Base-by-base conservation (phyloP, 1,140 invertebrate species). In the Drosophila ohnishii region DNA sequence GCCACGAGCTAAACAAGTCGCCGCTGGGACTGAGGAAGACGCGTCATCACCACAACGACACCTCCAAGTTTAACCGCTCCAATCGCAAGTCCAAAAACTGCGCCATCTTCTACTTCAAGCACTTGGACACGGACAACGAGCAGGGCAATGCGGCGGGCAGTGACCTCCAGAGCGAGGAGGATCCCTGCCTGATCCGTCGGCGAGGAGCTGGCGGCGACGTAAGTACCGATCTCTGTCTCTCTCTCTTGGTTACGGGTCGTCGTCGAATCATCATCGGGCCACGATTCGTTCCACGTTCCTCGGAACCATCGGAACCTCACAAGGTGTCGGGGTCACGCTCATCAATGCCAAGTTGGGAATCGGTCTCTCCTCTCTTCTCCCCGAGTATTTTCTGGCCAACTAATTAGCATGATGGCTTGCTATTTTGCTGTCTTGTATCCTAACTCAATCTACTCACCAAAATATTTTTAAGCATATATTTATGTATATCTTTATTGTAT, bases 71-170 rank as follows among this genome's bases (percentile, higher is more conserved):
- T 75, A 94, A 94, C 85, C 92, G 95, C 40, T 95, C 95, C 2
- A 95, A 96, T 91, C 92, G 95, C 67, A 95, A 95, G 86, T 96
- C 95, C 13, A 96, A 95, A 81, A 96, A 97, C 87, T 95, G 94
- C 81, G 96, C 94, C 64, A 96, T 95, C 56, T 97, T 95, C 90
- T 97, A 97, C 91, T 97, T 96, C 91, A 96, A 95, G 91, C 96
- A 97, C 90, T 93, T 94, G 85, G 96, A 97, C 85, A 97, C 96
- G 3, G 96, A 97, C 91, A 96, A 96, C 1, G 96, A 97, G 53
- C 69, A 72, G 67, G 90, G 84, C 6, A 91, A 81, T 42, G 84
- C 81, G 35, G 80, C 78, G 19, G 81, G 85, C 35, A 87, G 79
- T 14, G 85, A 89, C 71, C 66, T 65, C 11, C 56, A 75, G 13